Conservation (phyloP, 2,113 vertebrate genomes). For the Peromyscus leucopus region DNA sequence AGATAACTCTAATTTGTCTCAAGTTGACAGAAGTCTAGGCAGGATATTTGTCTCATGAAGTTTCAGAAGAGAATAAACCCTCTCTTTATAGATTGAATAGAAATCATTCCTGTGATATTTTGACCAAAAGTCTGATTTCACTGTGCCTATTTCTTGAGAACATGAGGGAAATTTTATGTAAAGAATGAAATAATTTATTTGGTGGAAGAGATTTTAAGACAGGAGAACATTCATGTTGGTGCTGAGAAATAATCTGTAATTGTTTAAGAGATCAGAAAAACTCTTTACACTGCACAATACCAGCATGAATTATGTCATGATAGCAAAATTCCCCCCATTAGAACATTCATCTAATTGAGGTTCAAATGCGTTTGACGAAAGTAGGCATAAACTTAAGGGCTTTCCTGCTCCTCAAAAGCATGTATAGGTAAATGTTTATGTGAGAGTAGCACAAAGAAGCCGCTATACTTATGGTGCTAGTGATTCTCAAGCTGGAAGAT, state of each 20-base stretch:
- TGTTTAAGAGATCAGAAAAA: not conserved
- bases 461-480: not conserved
- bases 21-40: too few species aligned
- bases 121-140: not conserved
- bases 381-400: not conserved
- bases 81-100: not conserved
- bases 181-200: not conserved
- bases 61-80: not conserved
- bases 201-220: not conserved
- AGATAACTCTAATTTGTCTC: too few species aligned
- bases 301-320: not conserved
- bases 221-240: not conserved
- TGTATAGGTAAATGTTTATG: not conserved
- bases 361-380: not conserved
- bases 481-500: not conserved
- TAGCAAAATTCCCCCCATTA: not conserved
- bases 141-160: not conserved
- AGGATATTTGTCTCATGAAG: not conserved
- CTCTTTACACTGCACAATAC: not conserved
- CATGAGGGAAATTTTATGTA: not conserved
- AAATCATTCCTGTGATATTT: too few species aligned
- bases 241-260: not conserved
- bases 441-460: not conserved
- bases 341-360: not conserved
- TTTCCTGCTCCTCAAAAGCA: not conserved